Evolutionary conservation across 2,797 vertebrate species (phyloP).

Genomic region (Anas georgica): DNA sequence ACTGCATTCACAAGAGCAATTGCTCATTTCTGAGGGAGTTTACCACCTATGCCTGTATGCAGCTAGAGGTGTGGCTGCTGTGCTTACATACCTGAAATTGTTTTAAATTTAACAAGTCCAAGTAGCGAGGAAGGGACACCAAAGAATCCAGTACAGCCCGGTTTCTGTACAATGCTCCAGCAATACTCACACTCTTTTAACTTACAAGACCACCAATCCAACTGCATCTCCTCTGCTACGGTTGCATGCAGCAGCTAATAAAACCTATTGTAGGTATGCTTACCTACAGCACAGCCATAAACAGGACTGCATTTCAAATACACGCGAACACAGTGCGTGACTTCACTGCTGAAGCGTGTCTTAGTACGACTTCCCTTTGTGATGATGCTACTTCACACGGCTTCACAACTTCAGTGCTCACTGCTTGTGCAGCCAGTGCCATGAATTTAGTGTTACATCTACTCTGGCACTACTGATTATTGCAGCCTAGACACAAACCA

Average conservation of each 20-base stretch:
- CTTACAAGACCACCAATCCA: neutral
- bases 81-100: neutral
- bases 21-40: neutral
- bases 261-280: neutral
- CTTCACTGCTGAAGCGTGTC: neutral
- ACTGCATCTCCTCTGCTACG: neutral
- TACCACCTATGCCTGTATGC: neutral
- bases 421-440: neutral
- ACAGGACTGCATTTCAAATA: neutral
- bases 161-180: neutral
- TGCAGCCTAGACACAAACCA: neutral
- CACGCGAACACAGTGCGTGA: neutral
- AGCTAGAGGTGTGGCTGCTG: neutral
- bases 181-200: accelerated
- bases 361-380: neutral
- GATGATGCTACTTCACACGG: neutral
- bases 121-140: neutral
- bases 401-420: neutral
- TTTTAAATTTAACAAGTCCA: neutral
- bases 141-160: neutral
- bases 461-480: neutral
- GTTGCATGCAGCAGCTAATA: neutral
- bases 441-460: neutral
- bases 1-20: neutral
- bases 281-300: neutral